These are phyloP conservation scores for Nesidiocoris tenuis DNA, from an alignment of 2,888 invertebrate genomes.

Conservation along the genomic window DNA sequence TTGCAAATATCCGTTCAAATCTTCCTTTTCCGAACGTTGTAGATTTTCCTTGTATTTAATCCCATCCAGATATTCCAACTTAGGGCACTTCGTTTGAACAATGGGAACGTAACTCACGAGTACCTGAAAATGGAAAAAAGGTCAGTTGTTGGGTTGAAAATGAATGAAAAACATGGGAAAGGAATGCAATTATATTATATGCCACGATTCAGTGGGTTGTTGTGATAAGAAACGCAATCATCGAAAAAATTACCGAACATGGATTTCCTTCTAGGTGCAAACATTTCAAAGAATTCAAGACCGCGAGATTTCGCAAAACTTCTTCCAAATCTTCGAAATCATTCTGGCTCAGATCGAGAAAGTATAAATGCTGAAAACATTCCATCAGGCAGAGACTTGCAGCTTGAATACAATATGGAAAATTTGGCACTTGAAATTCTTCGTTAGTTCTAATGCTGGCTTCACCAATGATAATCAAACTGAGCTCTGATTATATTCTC, in stretches of 20 bases:
- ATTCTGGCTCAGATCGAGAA: conserved; percentile 45
- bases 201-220: too few species aligned
- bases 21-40: neutral
- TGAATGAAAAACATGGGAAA: neutral
- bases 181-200: too few species aligned
- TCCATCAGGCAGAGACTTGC: neutral
- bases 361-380: conserved; percentile 18
- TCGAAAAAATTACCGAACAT: conserved; percentile 36
- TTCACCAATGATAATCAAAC: too few species aligned
- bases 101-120: conserved; percentile 37
- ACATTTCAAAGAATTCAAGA: conserved; percentile 13
- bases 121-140: conserved; percentile 15
- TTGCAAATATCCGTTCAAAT: conserved; percentile 5
- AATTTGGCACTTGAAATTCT: too few species aligned
- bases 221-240: too few species aligned
- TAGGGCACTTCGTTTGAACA: conserved; percentile 13
- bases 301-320: neutral
- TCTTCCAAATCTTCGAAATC: conserved; percentile 25
- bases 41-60: conserved; percentile 6
- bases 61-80: conserved; percentile 38
- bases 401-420: too few species aligned
- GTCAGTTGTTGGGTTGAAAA: too few species aligned
- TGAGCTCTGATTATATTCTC: too few species aligned
- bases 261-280: conserved; percentile 43
- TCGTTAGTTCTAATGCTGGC: too few species aligned